A percentile compares a stretch with the other conserved stretches of the same genome.
Conservation (phyloP, 2,888 invertebrate genomes). For the Idaea straminata region DNA sequence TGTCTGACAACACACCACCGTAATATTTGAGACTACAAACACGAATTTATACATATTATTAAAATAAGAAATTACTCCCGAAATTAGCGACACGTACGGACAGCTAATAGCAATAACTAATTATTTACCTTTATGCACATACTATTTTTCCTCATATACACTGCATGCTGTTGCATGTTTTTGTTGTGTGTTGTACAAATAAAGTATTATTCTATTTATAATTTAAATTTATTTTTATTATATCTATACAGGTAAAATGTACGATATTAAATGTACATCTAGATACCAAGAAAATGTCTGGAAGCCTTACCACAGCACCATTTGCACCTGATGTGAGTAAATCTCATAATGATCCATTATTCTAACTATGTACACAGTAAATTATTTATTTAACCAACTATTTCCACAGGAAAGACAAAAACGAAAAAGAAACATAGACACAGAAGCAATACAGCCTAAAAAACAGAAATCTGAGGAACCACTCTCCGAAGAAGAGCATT, state of each 20-base stretch:
- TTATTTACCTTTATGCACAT: no score
- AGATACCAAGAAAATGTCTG: conserved; percentile 59
- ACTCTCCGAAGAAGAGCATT: conserved; percentile 13
- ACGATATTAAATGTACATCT: conserved; percentile 61
- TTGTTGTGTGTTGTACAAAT: no score
- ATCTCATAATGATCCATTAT: not conserved
- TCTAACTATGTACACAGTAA: not conserved
- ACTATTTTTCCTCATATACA: no score
- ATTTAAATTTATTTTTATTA: not conserved
- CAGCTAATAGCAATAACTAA: no score
- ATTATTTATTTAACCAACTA: conserved; percentile 5
- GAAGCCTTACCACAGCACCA: conserved; percentile 60
- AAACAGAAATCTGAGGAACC: conserved; percentile 28
- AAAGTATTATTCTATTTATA: no score
- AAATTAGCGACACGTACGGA: no score
- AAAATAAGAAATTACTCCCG: no score
- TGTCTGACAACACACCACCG: no score
- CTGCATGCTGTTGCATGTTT: no score
- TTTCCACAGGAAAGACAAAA: conserved; percentile 36
- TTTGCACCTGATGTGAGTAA: conserved; percentile 51
- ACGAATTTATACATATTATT: no score
- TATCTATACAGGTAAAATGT: conserved; percentile 68
- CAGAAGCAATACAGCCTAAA: conserved; percentile 25
- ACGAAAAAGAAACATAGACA: conserved; percentile 37
- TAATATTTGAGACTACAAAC: not conserved